Conservation (phyloP, 2,113 vertebrate genomes). For the Stictonetta naevosa region DNA sequence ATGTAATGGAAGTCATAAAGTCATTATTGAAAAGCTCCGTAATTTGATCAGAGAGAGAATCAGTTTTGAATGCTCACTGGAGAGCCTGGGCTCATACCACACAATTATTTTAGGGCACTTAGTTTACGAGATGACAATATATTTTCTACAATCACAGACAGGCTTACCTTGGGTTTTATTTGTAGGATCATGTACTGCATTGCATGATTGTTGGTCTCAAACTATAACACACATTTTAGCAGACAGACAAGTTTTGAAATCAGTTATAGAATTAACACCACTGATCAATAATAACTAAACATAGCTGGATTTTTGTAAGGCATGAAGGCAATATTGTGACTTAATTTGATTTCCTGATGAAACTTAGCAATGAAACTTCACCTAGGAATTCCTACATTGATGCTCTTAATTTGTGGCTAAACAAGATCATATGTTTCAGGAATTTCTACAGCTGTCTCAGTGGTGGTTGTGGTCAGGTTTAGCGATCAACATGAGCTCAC, state of each 20-base stretch:
- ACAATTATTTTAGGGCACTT: constrained; percentile 34
- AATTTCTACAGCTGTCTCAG: not conserved
- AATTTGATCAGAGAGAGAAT: constrained; percentile 58
- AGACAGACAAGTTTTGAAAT: not conserved
- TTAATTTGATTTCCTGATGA: not conserved
- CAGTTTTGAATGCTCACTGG: constrained; percentile 2
- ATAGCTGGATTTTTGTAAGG: not conserved
- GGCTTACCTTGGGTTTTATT: not conserved
- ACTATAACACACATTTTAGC: not conserved
- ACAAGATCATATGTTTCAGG: not conserved
- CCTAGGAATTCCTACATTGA: not conserved
- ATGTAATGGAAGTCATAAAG: constrained; percentile 56
- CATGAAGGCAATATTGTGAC: not conserved
- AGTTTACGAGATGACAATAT: not conserved
- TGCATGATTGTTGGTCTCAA: not conserved
- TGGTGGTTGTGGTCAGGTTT: not conserved
- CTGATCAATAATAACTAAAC: not conserved
- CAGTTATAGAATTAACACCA: not conserved
- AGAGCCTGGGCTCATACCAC: not conserved
- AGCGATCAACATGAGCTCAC: not conserved
- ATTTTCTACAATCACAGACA: not conserved
- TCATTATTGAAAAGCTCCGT: constrained; percentile 57
- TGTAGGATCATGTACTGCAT: not conserved
- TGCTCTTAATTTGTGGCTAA: not conserved
- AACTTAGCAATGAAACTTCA: not conserved